Percentiles rank a stretch among this genome's conserved stretches.
Evolutionary conservation across 2,888 invertebrate genomes (phyloP).

Genomic region (Melanostoma mellinum): DNA sequence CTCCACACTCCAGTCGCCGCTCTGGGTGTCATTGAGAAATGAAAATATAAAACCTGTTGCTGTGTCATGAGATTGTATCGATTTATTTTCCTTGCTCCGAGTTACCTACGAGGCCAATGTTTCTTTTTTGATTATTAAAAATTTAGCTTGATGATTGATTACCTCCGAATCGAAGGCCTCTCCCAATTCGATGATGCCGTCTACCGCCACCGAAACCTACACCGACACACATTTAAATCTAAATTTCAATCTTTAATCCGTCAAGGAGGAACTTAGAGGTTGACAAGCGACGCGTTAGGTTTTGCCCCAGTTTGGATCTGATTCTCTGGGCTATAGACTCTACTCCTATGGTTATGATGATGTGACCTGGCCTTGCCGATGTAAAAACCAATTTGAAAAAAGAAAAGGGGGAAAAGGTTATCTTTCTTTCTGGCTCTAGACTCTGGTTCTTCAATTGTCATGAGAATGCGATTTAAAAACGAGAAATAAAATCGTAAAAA

Average conservation of each 20-base stretch:
- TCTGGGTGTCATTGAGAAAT: conserved; percentile 35
- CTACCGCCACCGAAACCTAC: neutral
- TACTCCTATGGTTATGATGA: conserved; percentile 4
- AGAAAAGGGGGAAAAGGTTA: conserved; percentile 47
- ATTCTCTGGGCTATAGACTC: too few relatives aligned
- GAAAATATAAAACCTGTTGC: conserved; percentile 56
- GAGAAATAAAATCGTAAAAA: conserved; percentile 55
- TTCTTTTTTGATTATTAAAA: conserved; percentile 15
- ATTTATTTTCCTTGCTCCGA: neutral
- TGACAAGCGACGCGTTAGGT: conserved; percentile 51
- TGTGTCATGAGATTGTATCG: conserved; percentile 41
- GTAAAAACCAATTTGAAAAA: conserved; percentile 15
- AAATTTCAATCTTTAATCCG: conserved; percentile 35
- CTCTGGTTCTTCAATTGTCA: conserved; percentile 40
- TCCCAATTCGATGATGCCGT: conserved; percentile 12
- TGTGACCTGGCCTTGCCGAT: conserved; percentile 23
- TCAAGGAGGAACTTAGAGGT: conserved; percentile 42
- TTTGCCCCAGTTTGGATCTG: conserved; percentile 27
- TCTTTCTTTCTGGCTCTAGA: neutral
- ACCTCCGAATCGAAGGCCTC: conserved; percentile 34
- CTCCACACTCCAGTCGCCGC: neutral
- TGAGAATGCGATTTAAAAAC: conserved; percentile 44
- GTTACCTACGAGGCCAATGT: neutral
- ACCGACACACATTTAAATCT: conserved; percentile 19
- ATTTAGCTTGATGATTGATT: conserved; percentile 53